phyloP scores from a whole-genome alignment of 2,113 vertebrate species.

The Nycticebus coucang region DNA sequence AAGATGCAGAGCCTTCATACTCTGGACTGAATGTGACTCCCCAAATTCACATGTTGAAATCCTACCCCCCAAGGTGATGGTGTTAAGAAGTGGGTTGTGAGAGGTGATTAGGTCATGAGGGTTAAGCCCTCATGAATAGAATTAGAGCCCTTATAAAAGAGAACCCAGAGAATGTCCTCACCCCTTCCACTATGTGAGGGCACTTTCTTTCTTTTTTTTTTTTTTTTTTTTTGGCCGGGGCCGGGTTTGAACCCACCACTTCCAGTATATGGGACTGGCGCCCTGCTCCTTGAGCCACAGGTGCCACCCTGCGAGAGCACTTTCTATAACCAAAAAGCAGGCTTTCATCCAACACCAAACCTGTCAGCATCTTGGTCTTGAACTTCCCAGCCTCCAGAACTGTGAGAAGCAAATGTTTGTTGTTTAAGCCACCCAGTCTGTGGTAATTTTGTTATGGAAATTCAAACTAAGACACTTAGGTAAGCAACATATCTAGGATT shows the following conservation, averaged over 20 bases:
- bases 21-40: not conserved
- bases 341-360: not conserved
- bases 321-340: not conserved
- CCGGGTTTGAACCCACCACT: too few species aligned
- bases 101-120: not conserved
- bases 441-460: not conserved
- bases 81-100: not conserved
- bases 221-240: too few species aligned
- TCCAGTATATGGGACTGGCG: too few species aligned
- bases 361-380: not conserved
- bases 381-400: not conserved
- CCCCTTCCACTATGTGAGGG: not conserved
- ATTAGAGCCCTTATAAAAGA: too few species aligned
- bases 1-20: not conserved
- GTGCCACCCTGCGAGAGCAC: too few species aligned
- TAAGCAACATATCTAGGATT: not conserved
- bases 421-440: not conserved
- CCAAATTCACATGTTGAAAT: not conserved
- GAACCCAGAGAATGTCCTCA: not conserved
- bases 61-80: not conserved
- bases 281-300: too few species aligned
- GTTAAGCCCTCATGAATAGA: not conserved
- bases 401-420: not conserved
- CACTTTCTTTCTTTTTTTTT: not conserved
- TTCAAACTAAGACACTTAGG: not conserved